Percentiles rank a stretch among this genome's conserved stretches.
Evolutionary conservation across 2,888 invertebrate genomes (phyloP).

Genomic region (Tenthredo distinguenda): DNA sequence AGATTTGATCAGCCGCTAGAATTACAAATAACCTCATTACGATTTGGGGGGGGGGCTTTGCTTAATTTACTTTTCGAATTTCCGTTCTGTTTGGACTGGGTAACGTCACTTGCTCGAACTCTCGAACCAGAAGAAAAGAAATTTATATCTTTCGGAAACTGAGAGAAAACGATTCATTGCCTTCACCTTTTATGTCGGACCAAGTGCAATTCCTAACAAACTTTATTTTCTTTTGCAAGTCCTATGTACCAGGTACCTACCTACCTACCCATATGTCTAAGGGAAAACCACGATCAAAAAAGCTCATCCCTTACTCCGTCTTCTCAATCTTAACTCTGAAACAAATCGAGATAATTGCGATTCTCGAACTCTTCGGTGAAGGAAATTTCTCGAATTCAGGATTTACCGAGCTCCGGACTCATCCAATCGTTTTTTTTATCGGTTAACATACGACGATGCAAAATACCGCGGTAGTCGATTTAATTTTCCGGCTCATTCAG

Average conservation of each 20-base stretch:
- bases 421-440: background rate
- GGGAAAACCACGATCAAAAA: background rate
- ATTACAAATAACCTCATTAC: constrained; percentile 73
- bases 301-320: background rate
- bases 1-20: constrained; percentile 70
- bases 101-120: constrained; percentile 4
- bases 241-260: background rate
- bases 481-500: constrained; percentile 33
- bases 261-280: background rate
- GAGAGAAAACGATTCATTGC: constrained; percentile 17
- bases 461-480: constrained; percentile 16
- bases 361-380: background rate
- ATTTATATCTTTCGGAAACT: background rate
- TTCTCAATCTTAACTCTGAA: background rate
- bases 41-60: background rate
- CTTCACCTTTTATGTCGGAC: background rate
- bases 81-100: constrained; percentile 29
- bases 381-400: background rate
- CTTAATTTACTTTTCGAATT: constrained; percentile 46
- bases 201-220: constrained; percentile 12
- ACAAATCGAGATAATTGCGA: background rate
- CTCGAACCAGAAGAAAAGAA: constrained; percentile 23
- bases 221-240: background rate
- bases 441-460: constrained; percentile 12
- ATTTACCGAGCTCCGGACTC: background rate